Evolutionary conservation across 2,113 vertebrate species (phyloP), one percentile per base, ranked within the genome.

Genomic region (Bos indicus): DNA sequence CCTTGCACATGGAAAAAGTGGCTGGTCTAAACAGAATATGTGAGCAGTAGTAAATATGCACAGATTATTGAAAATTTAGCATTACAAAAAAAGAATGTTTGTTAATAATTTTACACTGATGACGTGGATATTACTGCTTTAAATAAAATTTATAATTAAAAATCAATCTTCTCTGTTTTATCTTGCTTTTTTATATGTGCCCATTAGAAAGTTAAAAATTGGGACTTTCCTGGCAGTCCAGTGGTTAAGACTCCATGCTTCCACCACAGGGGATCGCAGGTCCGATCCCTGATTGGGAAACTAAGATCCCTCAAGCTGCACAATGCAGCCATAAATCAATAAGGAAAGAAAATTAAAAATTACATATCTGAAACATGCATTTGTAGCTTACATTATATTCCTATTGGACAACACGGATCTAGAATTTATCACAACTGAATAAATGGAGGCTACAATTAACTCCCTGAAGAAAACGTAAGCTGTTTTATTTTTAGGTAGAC

Each of bases 401-500:
- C 30, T 83, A 89, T 0, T 81, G 11, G 54, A 96, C 0, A 96
- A 14, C 12, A 90, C 3, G 64, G 15, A 86, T 56, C 14, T 71
- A 96, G 7, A 88, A 91, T 74, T 95, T 57, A 81, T 0, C 56
- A 1, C 10, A 93, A 85, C 1, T 84, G 13, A 92, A 88, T 54
- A 88, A 92, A 74, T 11, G 87, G 0, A 93, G 62, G 7, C 9
- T 26, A 40, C 16, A 87, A 62, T 43, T 85, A 87, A 21, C 67
- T 89, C 16, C 7, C 33, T 85, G 54, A 86, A 89, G 14, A 16
- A 98, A 94, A 33, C 14, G 25, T 1, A 94, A 95, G 14, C 25
- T 90, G 40, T 60, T 33, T 90, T n/a, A 89, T 54, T 60, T 59
- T 23, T 21, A 64, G 90, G 56, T 23, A 71, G 91, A 96, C 99